These are phyloP conservation scores for Eremobia ochroleuca DNA, from an alignment of 2,888 invertebrate species.

Conservation along the genomic window DNA sequence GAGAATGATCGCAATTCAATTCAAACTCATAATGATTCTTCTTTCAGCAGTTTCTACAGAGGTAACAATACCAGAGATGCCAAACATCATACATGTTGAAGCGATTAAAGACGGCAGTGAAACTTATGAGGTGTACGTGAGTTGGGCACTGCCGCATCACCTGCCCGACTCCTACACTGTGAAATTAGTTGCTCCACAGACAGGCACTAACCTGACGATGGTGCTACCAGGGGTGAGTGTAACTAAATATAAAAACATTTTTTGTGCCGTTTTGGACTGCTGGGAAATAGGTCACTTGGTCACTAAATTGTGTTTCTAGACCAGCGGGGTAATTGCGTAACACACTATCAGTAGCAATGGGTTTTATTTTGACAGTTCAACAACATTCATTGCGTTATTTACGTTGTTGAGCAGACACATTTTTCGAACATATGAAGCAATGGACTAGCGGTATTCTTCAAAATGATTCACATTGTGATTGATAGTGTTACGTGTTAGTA, in stretches of 20 bases:
- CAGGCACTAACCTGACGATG: conserved; percentile 49
- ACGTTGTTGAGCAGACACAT: too few species aligned
- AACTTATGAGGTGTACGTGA: conserved; percentile 76
- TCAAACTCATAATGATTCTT: conserved; percentile 1
- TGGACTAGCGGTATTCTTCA: too few species aligned
- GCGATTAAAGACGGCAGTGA: conserved; percentile 55
- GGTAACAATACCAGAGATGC: conserved; percentile 60
- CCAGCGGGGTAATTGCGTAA: too few species aligned
- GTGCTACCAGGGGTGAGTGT: conserved; percentile 78
- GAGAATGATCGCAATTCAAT: background rate
- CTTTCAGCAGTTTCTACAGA: conserved; percentile 26
- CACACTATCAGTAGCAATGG: too few species aligned
- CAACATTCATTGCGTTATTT: too few species aligned
- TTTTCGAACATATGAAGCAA: too few species aligned
- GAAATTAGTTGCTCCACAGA: conserved; percentile 65
- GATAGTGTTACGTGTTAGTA: too few species aligned
- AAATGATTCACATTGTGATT: too few species aligned
- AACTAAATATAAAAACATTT: background rate
- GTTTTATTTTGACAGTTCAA: too few species aligned
- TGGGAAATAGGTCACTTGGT: background rate
- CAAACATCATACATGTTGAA: conserved; percentile 66
- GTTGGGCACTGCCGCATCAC: conserved; percentile 73
- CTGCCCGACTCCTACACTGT: conserved; percentile 75
- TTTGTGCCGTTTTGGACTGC: background rate
- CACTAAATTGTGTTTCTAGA: background rate